A percentile compares a stretch with the other conserved stretches of the same genome.
Conservation (phyloP, 2,797 vertebrate species). For the Philypnodon macrostomus region DNA sequence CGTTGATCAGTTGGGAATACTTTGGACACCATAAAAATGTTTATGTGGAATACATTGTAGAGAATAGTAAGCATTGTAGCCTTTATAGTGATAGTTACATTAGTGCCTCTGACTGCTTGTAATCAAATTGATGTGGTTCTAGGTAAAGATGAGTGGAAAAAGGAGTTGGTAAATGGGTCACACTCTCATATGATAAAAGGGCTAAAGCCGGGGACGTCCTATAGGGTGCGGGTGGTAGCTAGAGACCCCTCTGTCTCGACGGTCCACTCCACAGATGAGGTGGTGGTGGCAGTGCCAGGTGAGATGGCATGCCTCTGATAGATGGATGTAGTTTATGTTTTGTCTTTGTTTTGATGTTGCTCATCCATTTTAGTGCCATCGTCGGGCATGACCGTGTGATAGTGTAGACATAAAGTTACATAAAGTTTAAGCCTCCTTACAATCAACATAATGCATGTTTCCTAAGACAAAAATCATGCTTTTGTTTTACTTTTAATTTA, state of each 20-base stretch:
- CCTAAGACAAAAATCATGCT: no score
- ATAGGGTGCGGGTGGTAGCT: conserved; percentile 91
- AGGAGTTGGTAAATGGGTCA: conserved; percentile 90
- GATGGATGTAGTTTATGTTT: conserved; percentile 2
- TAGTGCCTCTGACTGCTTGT: not conserved
- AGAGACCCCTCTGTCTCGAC: conserved; percentile 80
- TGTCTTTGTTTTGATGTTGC: conserved; percentile 10
- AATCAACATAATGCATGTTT: conserved; percentile 34
- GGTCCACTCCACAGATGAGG: conserved; percentile 85
- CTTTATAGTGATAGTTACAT: no score
- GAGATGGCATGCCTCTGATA: conserved; percentile 78
- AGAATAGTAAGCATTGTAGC: conserved; percentile 99
- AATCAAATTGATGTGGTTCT: conserved; percentile 25
- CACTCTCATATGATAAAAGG: conserved; percentile 89
- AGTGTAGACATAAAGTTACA: conserved; percentile 17
- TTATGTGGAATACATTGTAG: conserved; percentile 94
- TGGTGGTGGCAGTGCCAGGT: conserved; percentile 92
- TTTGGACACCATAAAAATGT: conserved; percentile 88
- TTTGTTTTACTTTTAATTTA: conserved; percentile 30
- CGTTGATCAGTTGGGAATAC: conserved; percentile 93
- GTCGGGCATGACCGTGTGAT: conserved; percentile 16
- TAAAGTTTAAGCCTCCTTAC: conserved; percentile 16
- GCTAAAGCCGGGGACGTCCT: conserved; percentile 91
- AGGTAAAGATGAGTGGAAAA: conserved; percentile 95
- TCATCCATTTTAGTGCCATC: conserved; percentile 25